Base-by-base conservation (phyloP, 2,888 invertebrate species). In the Steinernema scapterisci region DNA sequence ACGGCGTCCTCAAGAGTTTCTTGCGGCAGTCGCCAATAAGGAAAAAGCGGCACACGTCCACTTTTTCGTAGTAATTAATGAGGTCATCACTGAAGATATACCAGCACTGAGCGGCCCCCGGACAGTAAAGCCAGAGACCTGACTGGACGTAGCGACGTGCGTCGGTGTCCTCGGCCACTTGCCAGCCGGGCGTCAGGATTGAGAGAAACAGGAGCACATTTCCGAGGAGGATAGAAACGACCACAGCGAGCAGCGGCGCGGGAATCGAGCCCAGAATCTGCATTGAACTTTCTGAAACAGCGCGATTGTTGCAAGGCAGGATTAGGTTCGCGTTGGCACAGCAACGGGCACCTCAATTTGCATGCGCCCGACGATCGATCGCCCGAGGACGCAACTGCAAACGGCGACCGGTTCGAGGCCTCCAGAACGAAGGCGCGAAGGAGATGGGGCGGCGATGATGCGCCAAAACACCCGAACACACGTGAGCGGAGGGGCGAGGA, bases 11-110 rank as follows among this genome's bases (percentile, higher is more conserved):
- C 7, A 86, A 77, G 7, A 86, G 76, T 48, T 86, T 86, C 75
- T 86, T 86, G 23, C 86, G 80, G 72, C 86, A 86, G 72, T 86
- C 86, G 9, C 84, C 85, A 70, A 86, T 86, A 21, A 86, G 75
- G 52, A 86, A 78, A 54, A 86, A 86, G 6, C 86, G 82, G 70
- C 86, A 86, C 11, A 86, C 83, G 54, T 86, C 86, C 1, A 85
- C 86, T 70, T 81, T 81, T 71, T 86, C 86, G 77, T 86, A 86
- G 75, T 86, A 86, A 75, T 86, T 84, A 75, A 85, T 83, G 75
- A 84, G 74, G 74, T 81, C 80, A 74, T 86, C 86, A 76, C 82
- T 82, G 81, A 86, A 86, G 51, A 86, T 86, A 75, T 86, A 86
- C 81, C 82, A 83, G 71, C 82, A 81, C 48, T 78, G 78, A 38